A percentile compares a stretch with the other conserved stretches of the same genome.
These are phyloP conservation scores for Aleiodes leptofemur DNA, from an alignment of 2,888 invertebrate species.

Conservation along the genomic window DNA sequence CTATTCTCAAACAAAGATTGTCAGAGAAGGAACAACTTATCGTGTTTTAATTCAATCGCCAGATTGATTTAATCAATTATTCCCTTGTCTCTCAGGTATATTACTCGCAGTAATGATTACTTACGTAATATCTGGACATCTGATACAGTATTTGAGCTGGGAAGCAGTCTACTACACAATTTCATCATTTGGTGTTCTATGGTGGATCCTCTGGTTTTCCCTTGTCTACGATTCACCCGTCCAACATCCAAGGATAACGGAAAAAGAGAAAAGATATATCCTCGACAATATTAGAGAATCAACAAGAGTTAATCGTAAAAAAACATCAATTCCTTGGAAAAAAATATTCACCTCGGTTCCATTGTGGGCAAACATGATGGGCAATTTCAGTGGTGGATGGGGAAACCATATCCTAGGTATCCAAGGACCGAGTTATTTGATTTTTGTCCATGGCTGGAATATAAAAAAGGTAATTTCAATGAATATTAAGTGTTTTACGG, in stretches of 20 bases:
- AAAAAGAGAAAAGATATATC: conserved; percentile 79
- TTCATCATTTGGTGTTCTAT: no score
- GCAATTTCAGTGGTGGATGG: conserved; percentile 83
- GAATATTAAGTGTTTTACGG: no score
- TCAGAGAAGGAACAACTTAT: no score
- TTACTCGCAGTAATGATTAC: conserved; percentile 67
- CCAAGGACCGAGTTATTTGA: conserved; percentile 84
- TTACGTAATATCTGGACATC: no score
- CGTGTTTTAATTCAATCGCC: no score
- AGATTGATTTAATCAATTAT: no score
- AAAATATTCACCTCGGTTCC: conserved; percentile 77
- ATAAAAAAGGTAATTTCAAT: conserved; percentile 74
- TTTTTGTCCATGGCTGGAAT: conserved; percentile 77
- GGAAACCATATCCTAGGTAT: conserved; percentile 83
- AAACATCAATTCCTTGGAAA: not conserved
- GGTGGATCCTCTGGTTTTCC: no score
- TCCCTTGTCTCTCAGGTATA: no score
- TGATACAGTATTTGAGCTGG: no score
- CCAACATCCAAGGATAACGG: conserved; percentile 30
- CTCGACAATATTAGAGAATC: conserved; percentile 77
- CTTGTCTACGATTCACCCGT: no score
- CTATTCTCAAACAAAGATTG: no score
- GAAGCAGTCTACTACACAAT: no score
- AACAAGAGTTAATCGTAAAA: conserved; percentile 46
- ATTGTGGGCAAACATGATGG: conserved; percentile 79